These are phyloP conservation scores for Sycophaga agraensis DNA, from an alignment of 1,140 invertebrate species.

Conservation along the genomic window DNA sequence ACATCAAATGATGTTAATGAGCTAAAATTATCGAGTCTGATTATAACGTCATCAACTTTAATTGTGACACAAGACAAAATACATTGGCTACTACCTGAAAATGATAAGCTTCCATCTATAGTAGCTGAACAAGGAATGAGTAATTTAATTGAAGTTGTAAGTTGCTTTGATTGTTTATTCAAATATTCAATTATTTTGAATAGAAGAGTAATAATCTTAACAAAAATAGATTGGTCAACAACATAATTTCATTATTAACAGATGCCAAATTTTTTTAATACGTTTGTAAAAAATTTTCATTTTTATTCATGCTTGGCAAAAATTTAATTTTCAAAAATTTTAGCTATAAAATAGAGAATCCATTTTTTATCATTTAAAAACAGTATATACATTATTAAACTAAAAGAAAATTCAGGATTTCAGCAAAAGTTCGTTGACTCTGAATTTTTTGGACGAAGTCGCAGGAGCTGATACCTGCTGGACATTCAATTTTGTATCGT, in stretches of 20 bases:
- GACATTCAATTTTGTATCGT: slow-evolving; percentile 46
- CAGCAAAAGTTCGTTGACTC: slow-evolving; percentile 33
- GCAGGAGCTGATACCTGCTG: slow-evolving; percentile 46
- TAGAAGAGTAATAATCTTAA: too few species aligned
- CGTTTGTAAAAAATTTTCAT: not conserved
- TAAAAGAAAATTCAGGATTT: slow-evolving; percentile 37
- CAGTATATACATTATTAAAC: not conserved
- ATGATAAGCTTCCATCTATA: slow-evolving; percentile 38
- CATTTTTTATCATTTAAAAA: not conserved
- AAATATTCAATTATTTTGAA: too few species aligned
- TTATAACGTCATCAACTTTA: slow-evolving; percentile 44
- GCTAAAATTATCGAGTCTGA: slow-evolving; percentile 45
- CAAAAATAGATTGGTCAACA: too few species aligned
- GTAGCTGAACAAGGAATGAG: slow-evolving; percentile 54
- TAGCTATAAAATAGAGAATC: not conserved
- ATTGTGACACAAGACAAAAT: slow-evolving; percentile 50
- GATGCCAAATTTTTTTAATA: too few species aligned
- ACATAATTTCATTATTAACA: too few species aligned
- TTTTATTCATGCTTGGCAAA: not conserved
- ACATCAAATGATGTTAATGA: slow-evolving; percentile 41
- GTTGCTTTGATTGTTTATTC: slow-evolving; percentile 25
- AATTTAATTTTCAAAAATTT: not conserved
- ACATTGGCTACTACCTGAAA: slow-evolving; percentile 49
- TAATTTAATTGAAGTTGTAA: slow-evolving; percentile 61
- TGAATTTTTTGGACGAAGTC: slow-evolving; percentile 51